phyloP scores from a whole-genome alignment of 2,113 vertebrate species.

The Alligator sinensis region DNA sequence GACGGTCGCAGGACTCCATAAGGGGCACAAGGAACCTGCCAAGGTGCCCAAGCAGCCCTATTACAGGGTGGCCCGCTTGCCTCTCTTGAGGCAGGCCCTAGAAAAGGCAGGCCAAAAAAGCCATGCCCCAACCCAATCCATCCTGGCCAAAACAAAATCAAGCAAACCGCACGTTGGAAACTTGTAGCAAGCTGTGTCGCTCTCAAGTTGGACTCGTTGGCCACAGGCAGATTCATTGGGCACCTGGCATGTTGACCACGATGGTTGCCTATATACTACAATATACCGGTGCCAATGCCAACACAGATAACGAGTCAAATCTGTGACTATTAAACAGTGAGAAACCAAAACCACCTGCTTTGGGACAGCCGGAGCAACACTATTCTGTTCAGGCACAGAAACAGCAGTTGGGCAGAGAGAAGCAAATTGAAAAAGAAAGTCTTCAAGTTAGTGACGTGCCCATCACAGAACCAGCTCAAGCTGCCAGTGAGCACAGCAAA shows the following conservation, averaged over 20 bases:
- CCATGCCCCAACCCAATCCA: no score
- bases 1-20: no score
- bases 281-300: rapidly evolving
- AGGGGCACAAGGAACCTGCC: no score
- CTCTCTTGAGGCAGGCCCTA: background rate
- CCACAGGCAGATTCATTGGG: no score
- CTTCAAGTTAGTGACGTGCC: background rate
- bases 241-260: background rate
- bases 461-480: background rate
- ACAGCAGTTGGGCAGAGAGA: background rate
- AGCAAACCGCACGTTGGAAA: no score
- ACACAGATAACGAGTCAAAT: rapidly evolving
- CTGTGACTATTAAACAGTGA: background rate
- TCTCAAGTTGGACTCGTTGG: no score
- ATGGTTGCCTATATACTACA: no score
- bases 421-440: background rate
- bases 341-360: background rate
- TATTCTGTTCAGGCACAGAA: no score
- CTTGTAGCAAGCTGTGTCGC: no score
- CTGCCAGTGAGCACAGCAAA: background rate
- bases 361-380: background rate
- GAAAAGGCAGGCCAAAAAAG: no score
- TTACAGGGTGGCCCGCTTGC: background rate
- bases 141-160: no score
- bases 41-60: no score